Conservation (phyloP, 2,888 invertebrate genomes). For the Ophion ventricosus region DNA sequence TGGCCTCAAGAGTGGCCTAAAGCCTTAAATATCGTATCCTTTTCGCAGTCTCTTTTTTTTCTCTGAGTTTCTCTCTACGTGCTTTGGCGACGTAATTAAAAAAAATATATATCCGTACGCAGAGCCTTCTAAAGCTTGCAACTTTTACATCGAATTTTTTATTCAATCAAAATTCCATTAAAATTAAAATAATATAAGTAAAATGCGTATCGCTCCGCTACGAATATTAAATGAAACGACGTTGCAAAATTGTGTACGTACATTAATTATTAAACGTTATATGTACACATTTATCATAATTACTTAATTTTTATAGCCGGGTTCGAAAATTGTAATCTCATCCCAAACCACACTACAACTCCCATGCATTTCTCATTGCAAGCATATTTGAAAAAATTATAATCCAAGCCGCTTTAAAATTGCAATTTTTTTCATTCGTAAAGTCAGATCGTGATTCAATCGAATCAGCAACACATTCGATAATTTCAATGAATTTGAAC, state of each 20-base stretch:
- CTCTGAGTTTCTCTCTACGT: background rate
- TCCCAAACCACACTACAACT: background rate
- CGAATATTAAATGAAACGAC: background rate
- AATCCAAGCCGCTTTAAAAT: background rate
- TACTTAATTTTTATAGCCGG: background rate
- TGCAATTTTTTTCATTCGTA: background rate
- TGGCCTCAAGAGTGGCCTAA: too few species aligned
- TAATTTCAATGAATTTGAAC: background rate
- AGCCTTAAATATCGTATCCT: background rate
- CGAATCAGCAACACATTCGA: background rate
- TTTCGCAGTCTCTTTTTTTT: background rate
- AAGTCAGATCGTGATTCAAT: background rate
- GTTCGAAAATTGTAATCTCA: too few species aligned
- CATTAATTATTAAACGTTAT: background rate
- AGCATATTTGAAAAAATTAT: background rate
- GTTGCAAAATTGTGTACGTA: background rate
- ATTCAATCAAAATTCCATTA: background rate
- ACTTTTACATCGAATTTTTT: background rate
- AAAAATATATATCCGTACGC: background rate
- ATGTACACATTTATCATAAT: background rate
- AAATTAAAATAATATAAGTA: background rate
- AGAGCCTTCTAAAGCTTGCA: background rate
- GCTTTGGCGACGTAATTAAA: background rate
- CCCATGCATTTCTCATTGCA: background rate
- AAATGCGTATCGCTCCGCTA: background rate